A percentile compares a stretch with the other conserved stretches of the same genome.
phyloP scores from a whole-genome alignment of 1,140 invertebrate genomes.

The Zaprionus kolodkinae region DNA sequence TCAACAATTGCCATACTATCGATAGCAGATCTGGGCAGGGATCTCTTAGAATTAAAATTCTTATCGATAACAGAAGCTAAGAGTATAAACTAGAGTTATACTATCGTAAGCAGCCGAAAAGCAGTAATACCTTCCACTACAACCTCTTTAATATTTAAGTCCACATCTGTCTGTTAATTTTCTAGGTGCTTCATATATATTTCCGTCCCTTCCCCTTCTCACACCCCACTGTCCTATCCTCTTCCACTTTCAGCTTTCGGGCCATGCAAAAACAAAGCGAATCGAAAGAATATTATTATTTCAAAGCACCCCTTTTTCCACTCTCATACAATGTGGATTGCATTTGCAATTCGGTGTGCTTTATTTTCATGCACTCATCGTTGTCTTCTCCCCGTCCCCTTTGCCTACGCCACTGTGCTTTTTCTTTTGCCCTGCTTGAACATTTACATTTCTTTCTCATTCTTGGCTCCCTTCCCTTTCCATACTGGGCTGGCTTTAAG shows the following conservation, averaged over 20 bases:
- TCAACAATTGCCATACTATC: not conserved
- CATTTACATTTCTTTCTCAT: conserved; percentile 40
- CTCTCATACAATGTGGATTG: conserved; percentile 25
- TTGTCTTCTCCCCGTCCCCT: conserved; percentile 41
- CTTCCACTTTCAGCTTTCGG: conserved; percentile 3
- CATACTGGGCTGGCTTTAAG: conserved; percentile 39
- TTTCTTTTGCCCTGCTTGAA: conserved; percentile 36
- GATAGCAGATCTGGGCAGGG: too few relatives aligned
- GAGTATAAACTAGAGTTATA: not conserved
- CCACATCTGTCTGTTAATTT: not conserved
- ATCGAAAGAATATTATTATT: conserved; percentile 53
- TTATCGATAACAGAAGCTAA: not conserved
- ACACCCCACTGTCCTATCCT: not conserved
- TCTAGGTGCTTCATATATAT: not conserved
- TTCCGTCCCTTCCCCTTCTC: not conserved
- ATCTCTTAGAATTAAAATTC: too few relatives aligned
- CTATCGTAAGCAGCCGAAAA: not conserved
- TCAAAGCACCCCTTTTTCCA: conserved; percentile 49
- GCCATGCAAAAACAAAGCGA: conserved; percentile 40
- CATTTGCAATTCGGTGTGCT: conserved; percentile 12
- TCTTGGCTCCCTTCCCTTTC: conserved; percentile 19
- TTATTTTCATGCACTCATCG: conserved; percentile 46
- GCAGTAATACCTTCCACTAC: not conserved
- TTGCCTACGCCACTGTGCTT: not conserved
- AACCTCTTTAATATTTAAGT: not conserved